Conservation (phyloP, 37 sponge, comb jelly and placozoan species). For the Lycopodina hypogea region DNA sequence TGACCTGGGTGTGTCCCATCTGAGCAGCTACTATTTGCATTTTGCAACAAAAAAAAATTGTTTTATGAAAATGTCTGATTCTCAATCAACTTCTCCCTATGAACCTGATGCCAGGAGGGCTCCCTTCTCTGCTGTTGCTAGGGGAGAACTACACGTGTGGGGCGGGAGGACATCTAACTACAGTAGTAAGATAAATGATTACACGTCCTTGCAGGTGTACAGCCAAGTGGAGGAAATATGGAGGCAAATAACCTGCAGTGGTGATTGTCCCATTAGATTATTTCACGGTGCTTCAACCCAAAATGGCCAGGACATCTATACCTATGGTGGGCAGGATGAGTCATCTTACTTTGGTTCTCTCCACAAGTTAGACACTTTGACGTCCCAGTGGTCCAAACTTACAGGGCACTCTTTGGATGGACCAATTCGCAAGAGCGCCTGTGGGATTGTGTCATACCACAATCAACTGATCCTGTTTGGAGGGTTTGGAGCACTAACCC, state of each 20-base stretch:
- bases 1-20: no score
- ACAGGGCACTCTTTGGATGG: background rate
- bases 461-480: conserved; percentile 7
- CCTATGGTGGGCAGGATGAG: conserved; percentile 15
- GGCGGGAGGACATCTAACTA: no score
- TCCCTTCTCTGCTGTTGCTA: no score
- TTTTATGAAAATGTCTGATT: no score
- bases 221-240: no score
- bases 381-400: background rate
- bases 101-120: no score
- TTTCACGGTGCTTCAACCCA: background rate
- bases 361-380: conserved; percentile 1
- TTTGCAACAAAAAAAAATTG: no score
- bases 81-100: no score
- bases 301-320: background rate
- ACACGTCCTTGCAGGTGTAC: no score
- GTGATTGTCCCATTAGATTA: background rate
- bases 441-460: background rate
- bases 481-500: conserved; percentile 5
- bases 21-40: no score
- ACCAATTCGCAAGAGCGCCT: background rate
- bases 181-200: no score
- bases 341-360: background rate
- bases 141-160: no score
- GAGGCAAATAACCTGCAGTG: background rate